Evolutionary conservation across 2,113 vertebrate species (phyloP).

Genomic region (Morone chrysops): DNA sequence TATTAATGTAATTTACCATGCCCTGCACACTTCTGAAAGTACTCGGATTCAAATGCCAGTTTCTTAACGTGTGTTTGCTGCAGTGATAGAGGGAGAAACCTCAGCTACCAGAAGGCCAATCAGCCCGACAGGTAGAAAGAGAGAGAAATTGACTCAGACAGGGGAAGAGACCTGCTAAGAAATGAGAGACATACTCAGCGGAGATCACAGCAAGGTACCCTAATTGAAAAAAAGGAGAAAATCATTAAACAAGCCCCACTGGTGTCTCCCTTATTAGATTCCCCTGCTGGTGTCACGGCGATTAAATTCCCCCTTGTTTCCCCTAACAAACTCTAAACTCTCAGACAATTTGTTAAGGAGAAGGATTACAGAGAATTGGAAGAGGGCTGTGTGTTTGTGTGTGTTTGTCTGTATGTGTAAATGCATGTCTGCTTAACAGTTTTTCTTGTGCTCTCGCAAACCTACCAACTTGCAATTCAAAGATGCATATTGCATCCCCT

Average conservation of each 20-base stretch:
- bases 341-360: conserved; percentile 72
- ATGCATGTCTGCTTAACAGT: conserved; percentile 6
- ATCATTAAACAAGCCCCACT: conserved; percentile 82
- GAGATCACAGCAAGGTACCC: conserved; percentile 72
- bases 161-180: conserved; percentile 27
- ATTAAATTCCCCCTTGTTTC: conserved; percentile 78
- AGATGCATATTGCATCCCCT: background rate
- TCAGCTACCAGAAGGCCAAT: background rate
- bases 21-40: background rate
- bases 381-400: conserved; percentile 26
- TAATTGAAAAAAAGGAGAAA: conserved; percentile 81
- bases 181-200: conserved; percentile 58
- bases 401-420: conserved; percentile 18
- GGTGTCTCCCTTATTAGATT: conserved; percentile 79
- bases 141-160: conserved; percentile 43
- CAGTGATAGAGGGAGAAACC: background rate
- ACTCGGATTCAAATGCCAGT: background rate
- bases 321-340: conserved; percentile 76
- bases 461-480: conserved; percentile 10
- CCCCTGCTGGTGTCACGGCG: conserved; percentile 74
- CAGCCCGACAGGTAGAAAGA: conserved; percentile 32
- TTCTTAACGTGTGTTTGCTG: conserved; percentile 3
- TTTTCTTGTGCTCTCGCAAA: conserved; percentile 9
- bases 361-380: conserved; percentile 54
- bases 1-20: conserved; percentile 11